A percentile compares a stretch with the other conserved stretches of the same genome.
Evolutionary conservation across 1,140 invertebrate genomes (phyloP).

Genomic region (Laupala kohalensis): DNA sequence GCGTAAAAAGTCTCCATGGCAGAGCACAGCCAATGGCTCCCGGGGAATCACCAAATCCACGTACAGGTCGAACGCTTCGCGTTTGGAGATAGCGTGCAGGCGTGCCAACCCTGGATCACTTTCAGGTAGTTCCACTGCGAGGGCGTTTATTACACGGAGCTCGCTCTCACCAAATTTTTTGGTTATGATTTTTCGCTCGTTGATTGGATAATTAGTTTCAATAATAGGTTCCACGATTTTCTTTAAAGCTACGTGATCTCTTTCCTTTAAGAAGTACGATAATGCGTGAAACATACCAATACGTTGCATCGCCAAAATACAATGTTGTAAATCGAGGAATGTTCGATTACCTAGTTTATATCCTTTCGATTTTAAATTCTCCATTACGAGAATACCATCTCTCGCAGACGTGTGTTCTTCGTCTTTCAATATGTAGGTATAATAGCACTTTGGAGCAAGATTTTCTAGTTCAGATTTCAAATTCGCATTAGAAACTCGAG

Average conservation of each 20-base stretch:
- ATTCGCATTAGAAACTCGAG: background rate
- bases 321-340: constrained; percentile 21
- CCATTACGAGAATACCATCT: constrained; percentile 21
- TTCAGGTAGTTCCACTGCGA: background rate
- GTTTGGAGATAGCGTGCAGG: background rate
- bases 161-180: background rate
- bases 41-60: background rate
- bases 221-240: constrained; percentile 19
- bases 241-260: constrained; percentile 21
- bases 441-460: constrained; percentile 4
- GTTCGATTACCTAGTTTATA: constrained; percentile 7
- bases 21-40: constrained; percentile 26
- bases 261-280: constrained; percentile 25
- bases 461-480: background rate
- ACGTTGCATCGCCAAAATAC: constrained; percentile 21
- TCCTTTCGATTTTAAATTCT: constrained; percentile 20
- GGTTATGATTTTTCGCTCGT: background rate
- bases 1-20: constrained; percentile 40
- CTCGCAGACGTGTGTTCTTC: background rate
- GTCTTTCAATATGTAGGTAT: background rate
- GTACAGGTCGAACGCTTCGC: background rate
- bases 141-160: background rate
- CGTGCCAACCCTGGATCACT: background rate
- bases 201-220: background rate
- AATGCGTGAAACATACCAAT: constrained; percentile 28